These are phyloP conservation scores for Rutilus rutilus DNA, from an alignment of 2,113 vertebrate genomes.

Conservation along the genomic window DNA sequence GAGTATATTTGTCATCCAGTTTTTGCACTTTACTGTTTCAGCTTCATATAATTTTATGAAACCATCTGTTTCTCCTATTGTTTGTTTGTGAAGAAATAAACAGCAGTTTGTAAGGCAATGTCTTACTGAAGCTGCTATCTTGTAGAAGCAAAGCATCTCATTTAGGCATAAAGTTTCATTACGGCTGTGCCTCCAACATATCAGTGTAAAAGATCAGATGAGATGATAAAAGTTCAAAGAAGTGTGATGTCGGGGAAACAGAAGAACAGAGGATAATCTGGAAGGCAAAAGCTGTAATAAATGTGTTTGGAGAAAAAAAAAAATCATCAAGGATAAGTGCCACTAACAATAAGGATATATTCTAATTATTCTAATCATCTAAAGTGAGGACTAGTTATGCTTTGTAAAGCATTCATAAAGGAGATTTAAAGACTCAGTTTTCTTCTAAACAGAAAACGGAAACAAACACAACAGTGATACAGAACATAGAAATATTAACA, in stretches of 20 bases:
- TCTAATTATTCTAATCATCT: too few relatives aligned
- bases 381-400: too few relatives aligned
- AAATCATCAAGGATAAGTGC: neutral
- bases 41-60: slow-evolving; percentile 31
- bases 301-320: slow-evolving; percentile 28
- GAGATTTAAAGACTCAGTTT: too few relatives aligned
- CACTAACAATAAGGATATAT: neutral
- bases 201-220: slow-evolving; percentile 57
- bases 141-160: slow-evolving; percentile 58
- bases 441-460: too few relatives aligned
- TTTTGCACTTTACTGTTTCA: slow-evolving; percentile 34
- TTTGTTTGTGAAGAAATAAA: slow-evolving; percentile 47
- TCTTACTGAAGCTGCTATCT: slow-evolving; percentile 57
- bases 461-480: too few relatives aligned
- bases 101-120: slow-evolving; percentile 54
- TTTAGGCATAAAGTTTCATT: slow-evolving; percentile 64
- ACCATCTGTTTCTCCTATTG: slow-evolving; percentile 25
- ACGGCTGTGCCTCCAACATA: slow-evolving; percentile 46
- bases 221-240: slow-evolving; percentile 56
- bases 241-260: neutral
- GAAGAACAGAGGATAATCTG: slow-evolving; percentile 51
- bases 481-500: too few relatives aligned
- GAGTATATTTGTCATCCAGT: neutral
- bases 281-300: slow-evolving; percentile 57
- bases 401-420: too few relatives aligned